Percentiles rank a stretch among this genome's conserved stretches.
phyloP scores from a whole-genome alignment of 2,888 invertebrate species.

The Protophormia terraenovae region DNA sequence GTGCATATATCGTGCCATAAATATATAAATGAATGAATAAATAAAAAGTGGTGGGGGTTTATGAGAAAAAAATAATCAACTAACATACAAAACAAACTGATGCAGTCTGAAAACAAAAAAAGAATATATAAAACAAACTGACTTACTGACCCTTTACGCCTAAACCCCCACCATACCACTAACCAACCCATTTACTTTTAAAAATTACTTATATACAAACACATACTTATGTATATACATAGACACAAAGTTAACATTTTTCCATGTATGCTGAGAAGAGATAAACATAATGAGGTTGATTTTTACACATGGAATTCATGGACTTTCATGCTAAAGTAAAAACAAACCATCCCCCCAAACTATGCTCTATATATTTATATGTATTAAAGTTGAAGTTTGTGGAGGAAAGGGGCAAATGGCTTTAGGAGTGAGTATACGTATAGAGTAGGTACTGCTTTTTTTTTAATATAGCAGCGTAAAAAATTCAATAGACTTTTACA shows the following conservation, averaged over 20 bases:
- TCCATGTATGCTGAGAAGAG: slow-evolving; percentile 38
- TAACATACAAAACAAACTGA: neutral
- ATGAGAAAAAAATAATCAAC: neutral
- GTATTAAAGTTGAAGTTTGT: neutral
- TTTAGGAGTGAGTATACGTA: neutral
- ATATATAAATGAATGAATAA: slow-evolving; percentile 14
- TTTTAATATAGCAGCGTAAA: slow-evolving; percentile 36
- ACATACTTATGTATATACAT: no score
- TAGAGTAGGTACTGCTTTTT: neutral
- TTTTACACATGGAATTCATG: slow-evolving; percentile 52
- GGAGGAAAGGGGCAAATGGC: neutral
- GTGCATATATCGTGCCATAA: slow-evolving; percentile 54
- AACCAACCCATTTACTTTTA: neutral
- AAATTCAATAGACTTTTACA: slow-evolving; percentile 73
- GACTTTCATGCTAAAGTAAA: neutral
- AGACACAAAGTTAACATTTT: neutral
- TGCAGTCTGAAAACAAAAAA: neutral
- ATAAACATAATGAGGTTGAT: slow-evolving; percentile 60
- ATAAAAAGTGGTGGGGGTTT: neutral
- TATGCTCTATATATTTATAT: neutral
- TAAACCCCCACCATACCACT: neutral
- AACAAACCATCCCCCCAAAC: neutral
- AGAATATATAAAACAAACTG: slow-evolving; percentile 15
- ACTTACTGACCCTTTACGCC: slow-evolving; percentile 60
- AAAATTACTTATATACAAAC: neutral